Conservation (phyloP, 2,113 vertebrate genomes). For the Bos taurus region ARS-UCD2.0 NC_037345.1:49892501-49893000, state of each 20-base stretch:
- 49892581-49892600: neutral
- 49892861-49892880: too few species aligned
- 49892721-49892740: neutral
- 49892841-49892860: too few species aligned
- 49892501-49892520: conserved; percentile 89
- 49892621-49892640: conserved; percentile 13
- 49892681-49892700: conserved; percentile 26
- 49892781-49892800: too few species aligned
- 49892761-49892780: neutral
- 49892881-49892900: too few species aligned
- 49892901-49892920: too few species aligned
- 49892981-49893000: too few species aligned
- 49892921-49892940: too few species aligned
- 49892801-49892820: too few species aligned
- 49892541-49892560: conserved; percentile 49
- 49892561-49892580: neutral
- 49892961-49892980: too few species aligned
- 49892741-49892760: neutral
- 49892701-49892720: conserved; percentile 67
- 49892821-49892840: too few species aligned
- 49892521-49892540: conserved; percentile 79
- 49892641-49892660: neutral
- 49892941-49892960: too few species aligned
- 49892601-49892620: conserved; percentile 53
- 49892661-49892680: neutral